phyloP scores from a whole-genome alignment of 1,140 invertebrate genomes.

The Dinoponera quadriceps region DNA sequence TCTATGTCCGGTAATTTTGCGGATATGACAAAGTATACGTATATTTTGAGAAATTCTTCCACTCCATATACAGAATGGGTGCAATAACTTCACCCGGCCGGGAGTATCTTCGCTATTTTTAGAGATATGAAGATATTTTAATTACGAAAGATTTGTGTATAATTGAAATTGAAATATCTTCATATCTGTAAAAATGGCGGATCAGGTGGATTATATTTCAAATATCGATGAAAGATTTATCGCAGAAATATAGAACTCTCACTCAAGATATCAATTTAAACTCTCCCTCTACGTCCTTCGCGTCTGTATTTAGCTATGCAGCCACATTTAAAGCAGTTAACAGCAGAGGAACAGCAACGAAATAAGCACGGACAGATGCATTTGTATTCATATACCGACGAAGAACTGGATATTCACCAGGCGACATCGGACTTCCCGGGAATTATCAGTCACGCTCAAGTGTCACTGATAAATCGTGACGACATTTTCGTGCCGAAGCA shows the following conservation, averaged over 20 bases:
- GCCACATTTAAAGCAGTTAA: slow-evolving; percentile 89
- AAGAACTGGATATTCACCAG: slow-evolving; percentile 86
- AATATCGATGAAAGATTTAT: slow-evolving; percentile 12
- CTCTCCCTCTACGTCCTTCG: background rate
- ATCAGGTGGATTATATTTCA: too few species aligned
- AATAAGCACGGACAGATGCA: slow-evolving; percentile 95
- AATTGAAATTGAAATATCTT: too few species aligned
- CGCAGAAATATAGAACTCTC: too few species aligned
- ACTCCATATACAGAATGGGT: too few species aligned
- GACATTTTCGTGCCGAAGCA: slow-evolving; percentile 88
- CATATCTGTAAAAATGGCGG: too few species aligned
- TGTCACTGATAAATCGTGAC: slow-evolving; percentile 85
- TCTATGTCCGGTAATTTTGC: slow-evolving; percentile 19
- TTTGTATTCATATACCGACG: slow-evolving; percentile 89
- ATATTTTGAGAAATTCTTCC: background rate
- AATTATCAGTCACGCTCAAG: slow-evolving; percentile 88
- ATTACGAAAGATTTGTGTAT: too few species aligned
- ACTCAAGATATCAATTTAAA: background rate
- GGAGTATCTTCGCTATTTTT: too few species aligned
- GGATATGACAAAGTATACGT: slow-evolving; percentile 5
- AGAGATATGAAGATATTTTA: too few species aligned
- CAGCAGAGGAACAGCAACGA: slow-evolving; percentile 90
- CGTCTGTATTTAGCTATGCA: slow-evolving; percentile 89
- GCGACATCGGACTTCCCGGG: slow-evolving; percentile 90
- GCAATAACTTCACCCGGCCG: too few species aligned